Evolutionary conservation across 1,140 invertebrate species (phyloP), one percentile per base, ranked within the genome.

Genomic region (Scaptomyza pallida): DNA sequence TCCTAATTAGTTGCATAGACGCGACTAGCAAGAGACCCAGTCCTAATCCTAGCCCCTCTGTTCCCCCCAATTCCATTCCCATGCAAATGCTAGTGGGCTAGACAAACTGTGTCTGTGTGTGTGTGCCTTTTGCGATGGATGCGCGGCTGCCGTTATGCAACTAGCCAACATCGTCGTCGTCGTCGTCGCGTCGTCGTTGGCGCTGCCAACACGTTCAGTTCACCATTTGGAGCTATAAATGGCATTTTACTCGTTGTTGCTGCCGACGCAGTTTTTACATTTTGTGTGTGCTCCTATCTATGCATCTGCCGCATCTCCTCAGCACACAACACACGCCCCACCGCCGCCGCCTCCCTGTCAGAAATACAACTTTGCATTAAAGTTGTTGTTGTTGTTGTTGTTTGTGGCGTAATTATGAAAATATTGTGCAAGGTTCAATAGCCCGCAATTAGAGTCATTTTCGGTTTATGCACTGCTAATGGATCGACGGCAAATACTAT

Each of bases 371-470:
- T 54, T 60, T 64, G 60, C 59, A 71, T 64, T 74, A 60, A 21
- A 13, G 21, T 44, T 44, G 37, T 48, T 26, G 44, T 62, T 72
- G 55, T 19, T n/a, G 19, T 50, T 57, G 52, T 37, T 37, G 57
- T 35, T 47, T 60, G 60, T 61, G 57, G 43, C 56, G 61, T 75
- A 86, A 86, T 80, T 85, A 85, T 85, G 81, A 85, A 85, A 76
- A 85, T 85, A 86, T 85, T 83, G 79, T 79, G 79, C 79, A 85
- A 83, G 79, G 79, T 83, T 83, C 75, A 80, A 80, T 76, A 81
- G 77, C 77, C 77, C 78, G 50, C 47, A 72, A 81, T 79, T 73
- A 60, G 65, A 52, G 57, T 62, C 48, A 47, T 65, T 65, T 75
- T 65, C 17, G 51, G 60, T 21, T n/a, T 57, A 65, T 65, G 37